Base-by-base conservation (phyloP, 2,888 invertebrate species). In the Eupithecia subfuscata region DNA sequence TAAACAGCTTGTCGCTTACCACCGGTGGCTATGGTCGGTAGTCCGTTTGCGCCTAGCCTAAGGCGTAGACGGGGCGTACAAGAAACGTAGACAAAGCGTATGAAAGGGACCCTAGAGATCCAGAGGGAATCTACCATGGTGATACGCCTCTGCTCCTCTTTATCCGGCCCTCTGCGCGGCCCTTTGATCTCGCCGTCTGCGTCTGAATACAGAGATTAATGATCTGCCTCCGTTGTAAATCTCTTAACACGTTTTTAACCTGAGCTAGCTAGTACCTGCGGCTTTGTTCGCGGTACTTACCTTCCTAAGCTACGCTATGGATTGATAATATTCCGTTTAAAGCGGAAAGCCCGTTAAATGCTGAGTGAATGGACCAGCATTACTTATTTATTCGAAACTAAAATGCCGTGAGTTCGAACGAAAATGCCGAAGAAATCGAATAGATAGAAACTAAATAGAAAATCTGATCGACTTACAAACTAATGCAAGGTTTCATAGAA, bases 161-260 rank as follows among this genome's bases (percentile, higher is more conserved):
- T 85, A 68, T 77, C 81, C 74, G 77, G 73, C 70, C 65, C 78
- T 78, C 74, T 78, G 25, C 48, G 9, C n/a, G 67, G 22, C 71
- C 73, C 79, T 87, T 87, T 87, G 87, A 88, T 84, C 82, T 81
- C 77, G 74, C 79, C 82, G 82, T 75, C 82, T 82, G 78, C 74
- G 72, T 71, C 74, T 80, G 77, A 76, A 80, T 75, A 70, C 75
- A 68, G 74, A 82, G 80, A 81, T 82, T 81, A 81, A 82, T 80
- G 79, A 76, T 74, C 75, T 71, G 77, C 75, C 60, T 72, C 70
- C 70, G 79, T 78, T 83, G 84, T 86, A 85, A 83, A 87, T 86
- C 86, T 84, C 81, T 82, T 83, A 84, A 84, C 84, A 83, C 84
- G 81, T 84, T 86, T 84, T 85, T 83, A 86, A 85, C 80, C 83